Conservation (phyloP, 2,888 invertebrate genomes). For the Colletes collaris region DNA sequence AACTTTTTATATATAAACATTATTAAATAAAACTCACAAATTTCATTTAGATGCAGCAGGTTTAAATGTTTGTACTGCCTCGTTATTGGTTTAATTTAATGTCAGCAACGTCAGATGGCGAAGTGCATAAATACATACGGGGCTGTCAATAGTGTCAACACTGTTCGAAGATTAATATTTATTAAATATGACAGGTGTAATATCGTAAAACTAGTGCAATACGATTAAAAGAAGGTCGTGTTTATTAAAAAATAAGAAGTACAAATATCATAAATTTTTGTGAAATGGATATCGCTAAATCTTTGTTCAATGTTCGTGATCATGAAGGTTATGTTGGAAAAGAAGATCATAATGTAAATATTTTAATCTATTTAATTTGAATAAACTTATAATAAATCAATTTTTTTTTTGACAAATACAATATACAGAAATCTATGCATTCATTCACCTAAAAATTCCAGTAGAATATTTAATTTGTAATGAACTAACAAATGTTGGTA, state of each 20-base stretch:
- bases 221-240: neutral
- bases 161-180: constrained; percentile 13
- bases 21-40: neutral
- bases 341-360: constrained; percentile 90
- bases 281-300: constrained; percentile 95
- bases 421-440: neutral
- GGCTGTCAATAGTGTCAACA: constrained; percentile 25
- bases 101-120: constrained; percentile 36
- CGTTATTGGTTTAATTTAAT: constrained; percentile 23
- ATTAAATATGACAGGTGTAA: constrained; percentile 11
- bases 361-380: constrained; percentile 1
- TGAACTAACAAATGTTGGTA: neutral
- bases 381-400: neutral
- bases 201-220: constrained; percentile 18
- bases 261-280: neutral
- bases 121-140: constrained; percentile 27
- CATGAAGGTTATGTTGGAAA: constrained; percentile 96
- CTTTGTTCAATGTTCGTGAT: constrained; percentile 92
- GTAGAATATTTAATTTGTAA: neutral
- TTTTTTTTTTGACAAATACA: neutral
- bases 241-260: neutral
- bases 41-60: neutral
- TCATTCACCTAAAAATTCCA: neutral
- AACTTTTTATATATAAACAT: neutral
- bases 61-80: constrained; percentile 25